Percentiles rank a stretch among this genome's conserved stretches.
These are phyloP conservation scores for Rattus rattus DNA, from an alignment of 2,113 vertebrate genomes.

Conservation along the genomic window DNA sequence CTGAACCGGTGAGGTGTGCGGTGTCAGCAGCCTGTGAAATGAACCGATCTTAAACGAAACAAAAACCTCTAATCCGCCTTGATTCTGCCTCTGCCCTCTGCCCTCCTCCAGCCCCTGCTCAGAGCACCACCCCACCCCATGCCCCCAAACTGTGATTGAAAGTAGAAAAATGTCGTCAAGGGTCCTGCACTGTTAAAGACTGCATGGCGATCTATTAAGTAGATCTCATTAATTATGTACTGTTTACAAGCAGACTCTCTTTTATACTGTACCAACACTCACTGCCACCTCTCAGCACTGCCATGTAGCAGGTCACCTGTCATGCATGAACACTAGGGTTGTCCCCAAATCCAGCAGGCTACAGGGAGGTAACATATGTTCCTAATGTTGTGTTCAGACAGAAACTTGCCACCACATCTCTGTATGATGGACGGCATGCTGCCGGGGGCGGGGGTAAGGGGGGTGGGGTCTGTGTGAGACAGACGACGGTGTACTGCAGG, in stretches of 20 bases:
- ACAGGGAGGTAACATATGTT: neutral
- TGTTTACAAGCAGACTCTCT: neutral
- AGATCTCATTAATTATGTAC: neutral
- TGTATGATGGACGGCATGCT: fast-evolving
- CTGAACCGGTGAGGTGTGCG: constrained; percentile 88
- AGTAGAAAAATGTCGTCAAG: constrained; percentile 62
- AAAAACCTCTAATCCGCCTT: constrained; percentile 91
- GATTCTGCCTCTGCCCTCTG: constrained; percentile 73
- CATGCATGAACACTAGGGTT: neutral
- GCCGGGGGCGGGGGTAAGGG: no score
- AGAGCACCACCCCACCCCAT: neutral
- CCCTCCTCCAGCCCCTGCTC: neutral
- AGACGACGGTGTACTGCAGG: no score
- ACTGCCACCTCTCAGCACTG: neutral
- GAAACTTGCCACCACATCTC: fast-evolving
- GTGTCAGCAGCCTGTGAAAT: constrained; percentile 92
- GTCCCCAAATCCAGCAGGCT: neutral
- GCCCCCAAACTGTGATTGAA: constrained; percentile 73
- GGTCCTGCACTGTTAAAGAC: constrained; percentile 51
- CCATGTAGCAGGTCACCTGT: fast-evolving
- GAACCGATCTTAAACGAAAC: constrained; percentile 93
- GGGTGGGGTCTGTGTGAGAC: no score
- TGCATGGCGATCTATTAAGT: constrained; percentile 67
- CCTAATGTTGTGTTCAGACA: neutral
- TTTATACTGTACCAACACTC: neutral